A percentile compares a stretch with the other conserved stretches of the same genome.
phyloP scores from a whole-genome alignment of 2,888 invertebrate genomes.

The Caenorhabditis sp. region DNA sequence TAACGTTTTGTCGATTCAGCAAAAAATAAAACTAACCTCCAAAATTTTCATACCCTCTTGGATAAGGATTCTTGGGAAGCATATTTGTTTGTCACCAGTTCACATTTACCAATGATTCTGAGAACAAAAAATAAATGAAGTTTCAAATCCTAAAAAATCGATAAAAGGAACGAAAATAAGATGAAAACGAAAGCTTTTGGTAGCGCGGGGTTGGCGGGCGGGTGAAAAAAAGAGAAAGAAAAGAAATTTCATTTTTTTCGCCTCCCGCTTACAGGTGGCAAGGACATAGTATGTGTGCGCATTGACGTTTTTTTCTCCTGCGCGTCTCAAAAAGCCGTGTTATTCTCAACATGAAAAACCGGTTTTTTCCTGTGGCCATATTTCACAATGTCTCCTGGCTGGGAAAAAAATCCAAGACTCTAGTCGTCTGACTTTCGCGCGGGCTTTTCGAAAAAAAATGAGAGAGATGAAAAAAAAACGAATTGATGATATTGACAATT shows the following conservation, averaged over 20 bases:
- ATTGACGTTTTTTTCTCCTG: slow-evolving; percentile 15
- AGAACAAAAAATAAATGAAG: slow-evolving; percentile 1
- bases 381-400: no score
- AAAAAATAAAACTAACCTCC: slow-evolving; percentile 16
- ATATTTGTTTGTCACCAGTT: slow-evolving; percentile 11
- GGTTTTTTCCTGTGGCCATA: background rate
- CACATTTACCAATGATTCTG: background rate
- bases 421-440: background rate
- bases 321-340: background rate
- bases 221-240: slow-evolving; percentile 10
- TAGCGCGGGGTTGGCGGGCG: background rate
- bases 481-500: background rate
- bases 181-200: background rate
- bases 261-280: slow-evolving; percentile 21
- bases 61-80: slow-evolving; percentile 41
- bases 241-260: slow-evolving; percentile 6
- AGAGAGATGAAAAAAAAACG: no score
- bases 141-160: background rate
- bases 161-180: background rate
- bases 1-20: background rate
- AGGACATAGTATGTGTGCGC: slow-evolving; percentile 37
- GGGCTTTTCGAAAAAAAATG: slow-evolving; percentile 1
- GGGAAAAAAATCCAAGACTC: no score
- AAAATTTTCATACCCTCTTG: slow-evolving; percentile 41
- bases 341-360: background rate